Evolutionary conservation across 2,888 invertebrate species (phyloP), one percentile per base, ranked within the genome.

Genomic region (Chouioia cunea): DNA sequence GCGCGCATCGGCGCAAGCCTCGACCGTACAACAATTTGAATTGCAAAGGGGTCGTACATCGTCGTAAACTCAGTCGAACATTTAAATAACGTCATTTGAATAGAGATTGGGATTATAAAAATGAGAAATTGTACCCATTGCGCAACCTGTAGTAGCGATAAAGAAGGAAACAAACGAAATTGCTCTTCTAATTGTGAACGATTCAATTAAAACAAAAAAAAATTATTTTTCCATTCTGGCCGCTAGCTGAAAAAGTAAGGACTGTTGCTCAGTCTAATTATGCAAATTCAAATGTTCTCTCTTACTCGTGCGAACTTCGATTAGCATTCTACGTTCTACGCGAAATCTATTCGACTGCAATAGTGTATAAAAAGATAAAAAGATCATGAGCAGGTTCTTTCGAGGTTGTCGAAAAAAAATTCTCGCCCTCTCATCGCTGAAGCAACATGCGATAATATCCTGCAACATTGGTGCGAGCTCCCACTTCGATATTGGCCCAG

Each of bases 31-130:
- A 36, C 36, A 65, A 73, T 70, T 70, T 70, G 60, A 70, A 73
- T 73, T 56, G 65, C 71, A 75, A 76, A 74, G 70, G 59, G 65
- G 23, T n/a, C 48, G 50, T 22, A 36, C 48, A 20, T 54, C 23
- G 18, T 27, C 48, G 43, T 36, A 36, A 36, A 36, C 36, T 65
- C 36, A n/a, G 70, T 53, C 36, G 36, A 63, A 62, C 64, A 74
- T 65, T 66, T 54, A 70, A 71, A 77, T 73, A 69, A 73, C 65
- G 65, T 57, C 50, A 70, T 73, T 73, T 73, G 70, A 73, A 75
- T 73, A 64, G 65, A 75, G 46, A 74, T 73, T 71, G 70, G 53
- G 57, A 73, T 72, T 67, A 65, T 56, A 73, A 67, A 70, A 73
- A 66, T 65, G 65, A 65, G 48, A 74, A 69, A 64, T 68, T 47